phyloP scores from a whole-genome alignment of 2,888 invertebrate species.

The Halictus quadricinctus region DNA sequence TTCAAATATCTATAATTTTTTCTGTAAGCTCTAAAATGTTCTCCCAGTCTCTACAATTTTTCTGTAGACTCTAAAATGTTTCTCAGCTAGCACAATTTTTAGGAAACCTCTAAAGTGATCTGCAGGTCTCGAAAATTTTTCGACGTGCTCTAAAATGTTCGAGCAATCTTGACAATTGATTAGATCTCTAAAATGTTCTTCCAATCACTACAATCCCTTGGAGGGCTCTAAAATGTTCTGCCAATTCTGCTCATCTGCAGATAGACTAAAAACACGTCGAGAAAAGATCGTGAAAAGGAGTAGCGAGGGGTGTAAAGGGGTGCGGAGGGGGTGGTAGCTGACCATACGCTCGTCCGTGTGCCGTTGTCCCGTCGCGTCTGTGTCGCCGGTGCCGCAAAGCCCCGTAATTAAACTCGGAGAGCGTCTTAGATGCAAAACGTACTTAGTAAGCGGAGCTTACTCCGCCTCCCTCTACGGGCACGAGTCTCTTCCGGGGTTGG shows the following conservation, averaged over 20 bases:
- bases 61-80: too few species aligned
- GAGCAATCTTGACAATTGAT: too few species aligned
- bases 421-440: conserved; percentile 81
- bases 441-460: conserved; percentile 79
- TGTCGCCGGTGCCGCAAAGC: conserved; percentile 67
- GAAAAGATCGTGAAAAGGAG: not conserved
- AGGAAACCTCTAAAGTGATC: too few species aligned
- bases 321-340: not conserved
- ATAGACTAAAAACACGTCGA: not conserved
- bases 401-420: conserved; percentile 79
- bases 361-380: conserved; percentile 47
- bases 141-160: too few species aligned
- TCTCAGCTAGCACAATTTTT: too few species aligned
- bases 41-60: not conserved
- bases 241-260: not conserved
- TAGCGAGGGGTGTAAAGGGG: not conserved
- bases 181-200: too few species aligned
- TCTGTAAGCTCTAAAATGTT: too few species aligned
- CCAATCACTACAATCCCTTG: too few species aligned
- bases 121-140: too few species aligned
- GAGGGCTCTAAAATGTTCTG: not conserved
- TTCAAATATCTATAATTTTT: not conserved
- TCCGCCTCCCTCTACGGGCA: conserved; percentile 49
- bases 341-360: conserved; percentile 6
- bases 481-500: conserved; percentile 49